These are phyloP conservation scores for Pipistrellus nathusii DNA, from an alignment of 2,797 vertebrate species.

Conservation along the genomic window DNA sequence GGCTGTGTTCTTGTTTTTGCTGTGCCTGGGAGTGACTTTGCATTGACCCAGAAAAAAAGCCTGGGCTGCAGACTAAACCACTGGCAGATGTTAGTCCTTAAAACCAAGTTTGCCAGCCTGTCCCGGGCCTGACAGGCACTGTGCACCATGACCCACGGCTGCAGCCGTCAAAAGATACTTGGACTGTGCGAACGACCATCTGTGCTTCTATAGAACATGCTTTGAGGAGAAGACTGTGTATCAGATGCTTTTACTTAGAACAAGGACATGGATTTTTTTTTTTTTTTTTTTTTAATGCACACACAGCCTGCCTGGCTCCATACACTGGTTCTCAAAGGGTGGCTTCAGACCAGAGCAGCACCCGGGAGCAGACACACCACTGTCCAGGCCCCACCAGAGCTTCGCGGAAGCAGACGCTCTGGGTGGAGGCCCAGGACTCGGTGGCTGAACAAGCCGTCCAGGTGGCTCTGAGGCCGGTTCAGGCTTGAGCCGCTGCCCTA, in stretches of 20 bases:
- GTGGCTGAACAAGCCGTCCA: neutral
- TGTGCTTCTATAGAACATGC: conserved; percentile 71
- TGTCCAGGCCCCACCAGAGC: neutral
- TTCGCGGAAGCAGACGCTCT: neutral
- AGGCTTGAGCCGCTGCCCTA: neutral
- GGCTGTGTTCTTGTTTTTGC: conserved; percentile 43
- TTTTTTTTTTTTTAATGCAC: neutral
- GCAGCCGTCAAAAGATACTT: conserved; percentile 70
- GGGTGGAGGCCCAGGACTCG: neutral
- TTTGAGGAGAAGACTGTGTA: conserved; percentile 49
- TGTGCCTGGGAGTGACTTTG: conserved; percentile 59
- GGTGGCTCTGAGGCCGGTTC: neutral
- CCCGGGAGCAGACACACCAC: neutral
- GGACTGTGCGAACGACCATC: conserved; percentile 66
- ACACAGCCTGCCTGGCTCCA: neutral
- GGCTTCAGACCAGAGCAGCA: neutral
- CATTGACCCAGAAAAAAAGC: conserved; percentile 70
- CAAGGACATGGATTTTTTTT: neutral
- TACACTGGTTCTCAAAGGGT: neutral
- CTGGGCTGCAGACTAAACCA: conserved; percentile 68
- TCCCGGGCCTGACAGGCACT: conserved; percentile 60
- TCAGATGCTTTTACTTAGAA: conserved; percentile 81
- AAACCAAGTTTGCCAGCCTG: conserved; percentile 8
- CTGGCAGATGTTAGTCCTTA: conserved; percentile 77
- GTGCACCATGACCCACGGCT: conserved; percentile 50